A percentile compares a stretch with the other conserved stretches of the same genome.
These are phyloP conservation scores for Polypedilum pembai DNA, from an alignment of 1,140 invertebrate genomes.

Conservation along the genomic window DNA sequence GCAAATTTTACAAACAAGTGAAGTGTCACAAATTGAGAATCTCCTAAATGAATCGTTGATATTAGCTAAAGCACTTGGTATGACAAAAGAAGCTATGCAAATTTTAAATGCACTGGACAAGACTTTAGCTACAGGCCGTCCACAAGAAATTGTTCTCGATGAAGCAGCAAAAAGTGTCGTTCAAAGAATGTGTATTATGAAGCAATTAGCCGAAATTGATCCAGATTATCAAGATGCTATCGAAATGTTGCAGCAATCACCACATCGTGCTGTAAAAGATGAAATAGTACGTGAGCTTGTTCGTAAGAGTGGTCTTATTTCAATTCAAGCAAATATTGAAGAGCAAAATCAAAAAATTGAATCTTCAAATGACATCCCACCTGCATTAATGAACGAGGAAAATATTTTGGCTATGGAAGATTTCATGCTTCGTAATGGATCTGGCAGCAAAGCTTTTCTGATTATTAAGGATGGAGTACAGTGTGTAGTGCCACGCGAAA, in stretches of 20 bases:
- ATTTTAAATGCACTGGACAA: slow-evolving; percentile 18
- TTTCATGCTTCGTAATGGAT: slow-evolving; percentile 55
- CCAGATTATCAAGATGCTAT: slow-evolving; percentile 54
- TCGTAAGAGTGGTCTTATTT: slow-evolving; percentile 59
- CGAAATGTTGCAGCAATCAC: slow-evolving; percentile 53
- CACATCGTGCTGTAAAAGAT: slow-evolving; percentile 57
- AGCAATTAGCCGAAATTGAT: slow-evolving; percentile 59
- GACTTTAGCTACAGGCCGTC: neutral
- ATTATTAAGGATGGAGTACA: slow-evolving; percentile 70
- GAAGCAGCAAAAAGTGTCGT: neutral
- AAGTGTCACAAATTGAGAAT: neutral
- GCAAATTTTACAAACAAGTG: neutral
- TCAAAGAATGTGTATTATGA: slow-evolving; percentile 59
- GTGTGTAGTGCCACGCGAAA: slow-evolving; percentile 66
- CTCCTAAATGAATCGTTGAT: slow-evolving; percentile 28
- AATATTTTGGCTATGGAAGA: slow-evolving; percentile 69
- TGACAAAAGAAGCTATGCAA: neutral
- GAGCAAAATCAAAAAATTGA: slow-evolving; percentile 46
- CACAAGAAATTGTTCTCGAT: neutral
- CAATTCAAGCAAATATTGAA: slow-evolving; percentile 55
- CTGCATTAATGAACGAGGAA: slow-evolving; percentile 53
- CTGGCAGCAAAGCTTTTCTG: slow-evolving; percentile 54
- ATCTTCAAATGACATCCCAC: slow-evolving; percentile 59
- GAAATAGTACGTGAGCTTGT: slow-evolving; percentile 59
- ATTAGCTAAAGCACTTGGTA: slow-evolving; percentile 29